Evolutionary conservation across 1,140 invertebrate genomes (phyloP), one percentile per base, ranked within the genome.

Genomic region (Platorchestia sp.): DNA sequence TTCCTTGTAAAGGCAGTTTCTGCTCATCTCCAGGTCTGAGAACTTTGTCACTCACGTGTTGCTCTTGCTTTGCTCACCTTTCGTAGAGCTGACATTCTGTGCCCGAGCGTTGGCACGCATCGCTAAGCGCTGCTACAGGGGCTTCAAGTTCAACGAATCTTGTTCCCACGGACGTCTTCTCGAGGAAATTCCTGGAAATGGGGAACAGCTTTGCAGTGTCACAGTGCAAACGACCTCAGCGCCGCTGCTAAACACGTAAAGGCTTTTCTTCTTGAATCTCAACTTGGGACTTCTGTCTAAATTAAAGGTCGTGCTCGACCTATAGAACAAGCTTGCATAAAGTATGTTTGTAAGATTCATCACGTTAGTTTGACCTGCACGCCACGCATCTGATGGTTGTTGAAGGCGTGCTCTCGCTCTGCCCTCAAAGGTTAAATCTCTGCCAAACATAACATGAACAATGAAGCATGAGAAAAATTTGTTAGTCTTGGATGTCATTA

Each of bases 171-270:
- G 91, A 41, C 43, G 44, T 93, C 91, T 93, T 44, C 43, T 1
- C 43, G 36, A 93, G 43, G 45, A 45, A 93, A 93, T 45, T 6
- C 45, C 43, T 44, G 43, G 36, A 45, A 93, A 93, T 93, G 45
- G 40, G 43, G 91, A 93, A 93, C 44, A 47, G 91, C 45, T 93
- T n/a, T 93, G 91, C 91, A 45, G 45, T 47, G 91, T 93, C 91
- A 93, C 91, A 93, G 36, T 45, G 91, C 47, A 93, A 93, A 93
- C 91, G 91, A 93, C 47, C 45, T 44, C 43, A 40, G 27, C 91
- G 40, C 40, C 91, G 87, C 43, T 89, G 87, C n/a, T 41, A 89
- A 89, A 89, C 87, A 89, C 41, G 41, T 44, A 42, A 89, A 42
- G 43, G 87, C 42, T 89, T 89, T 89, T 89, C 87, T 89, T 5